Evolutionary conservation across 2,113 vertebrate species (phyloP).

Genomic region (Cebus imitator): DNA sequence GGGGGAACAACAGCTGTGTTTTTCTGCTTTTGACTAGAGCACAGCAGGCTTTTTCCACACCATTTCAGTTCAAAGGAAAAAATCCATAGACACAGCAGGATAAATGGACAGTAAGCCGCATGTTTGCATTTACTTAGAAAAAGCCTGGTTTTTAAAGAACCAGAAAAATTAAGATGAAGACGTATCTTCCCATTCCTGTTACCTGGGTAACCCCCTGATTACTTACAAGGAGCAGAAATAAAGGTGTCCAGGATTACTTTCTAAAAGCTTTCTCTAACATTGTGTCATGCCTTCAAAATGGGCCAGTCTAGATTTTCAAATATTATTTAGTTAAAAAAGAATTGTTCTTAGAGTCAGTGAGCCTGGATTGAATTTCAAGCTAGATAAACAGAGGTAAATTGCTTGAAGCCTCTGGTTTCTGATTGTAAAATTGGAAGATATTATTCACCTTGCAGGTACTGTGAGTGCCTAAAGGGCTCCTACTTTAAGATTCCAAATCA

Average conservation of each 20-base stretch:
- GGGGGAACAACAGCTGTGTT: conserved; percentile 35
- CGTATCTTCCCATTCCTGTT: neutral
- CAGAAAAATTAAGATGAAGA: neutral
- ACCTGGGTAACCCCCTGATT: neutral
- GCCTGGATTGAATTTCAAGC: neutral
- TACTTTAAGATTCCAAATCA: neutral
- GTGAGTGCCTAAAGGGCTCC: neutral
- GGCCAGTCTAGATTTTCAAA: neutral
- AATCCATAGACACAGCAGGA: neutral
- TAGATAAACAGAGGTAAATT: neutral
- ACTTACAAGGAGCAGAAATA: neutral
- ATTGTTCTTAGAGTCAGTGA: neutral
- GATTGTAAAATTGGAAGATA: neutral
- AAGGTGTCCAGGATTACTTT: neutral
- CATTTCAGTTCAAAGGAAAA: conserved; percentile 12
- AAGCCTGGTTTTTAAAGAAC: neutral
- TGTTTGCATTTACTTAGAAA: neutral
- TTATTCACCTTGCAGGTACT: neutral
- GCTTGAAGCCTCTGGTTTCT: neutral
- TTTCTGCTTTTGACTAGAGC: neutral
- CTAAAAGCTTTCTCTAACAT: neutral
- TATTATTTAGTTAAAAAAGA: neutral
- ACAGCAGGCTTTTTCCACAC: conserved; percentile 36
- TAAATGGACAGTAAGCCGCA: neutral
- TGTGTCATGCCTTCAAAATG: neutral